Evolutionary conservation across 2,888 invertebrate genomes (phyloP), one percentile per base, ranked within the genome.

Genomic region (Heterodera filipjevi): DNA sequence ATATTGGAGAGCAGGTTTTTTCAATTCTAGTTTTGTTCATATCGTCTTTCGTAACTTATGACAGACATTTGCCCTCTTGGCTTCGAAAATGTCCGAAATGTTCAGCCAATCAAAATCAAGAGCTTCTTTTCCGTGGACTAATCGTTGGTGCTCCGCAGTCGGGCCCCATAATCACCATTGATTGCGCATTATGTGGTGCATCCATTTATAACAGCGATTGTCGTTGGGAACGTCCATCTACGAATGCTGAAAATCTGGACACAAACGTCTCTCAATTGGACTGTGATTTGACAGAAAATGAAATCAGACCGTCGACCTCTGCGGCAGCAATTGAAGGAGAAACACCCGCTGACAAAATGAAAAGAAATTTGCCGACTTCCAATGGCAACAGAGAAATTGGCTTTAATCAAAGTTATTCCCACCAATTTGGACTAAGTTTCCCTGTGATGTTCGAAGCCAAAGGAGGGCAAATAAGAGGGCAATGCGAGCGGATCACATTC

Each of bases 401-500:
- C n/a, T 59, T 59, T 27, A n/a, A 59, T 59, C 27, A 59, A 59
- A 59, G 27, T 53, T 53, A 53, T 59, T 59, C 27, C 6, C 59
- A 59, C 27, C 59, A 59, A 59, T 59, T 59, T 59, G 59, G 59
- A 27, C 10, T 59, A 27, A 59, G 59, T 59, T 59, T 59, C 27
- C 59, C 59, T 5, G 59, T 59, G 27, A 59, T 59, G 59, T 59
- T 59, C 27, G 59, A 59, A 59, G 27, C 10, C 22, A 8, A 59
- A 59, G 22, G 27, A 1, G 59, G 59, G 8, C 59, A 59, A 27
- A 5, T 2, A 12, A 59, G 12, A 8, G 27, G 59, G 6, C 59
- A 59, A 8, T 59, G 59, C 59, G 59, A 59, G 59, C n/a, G 59
- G 59, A 59, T 59, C 59, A 59, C 59, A 27, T 59, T 59, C 12